Percentiles rank a stretch among this genome's conserved stretches.
Conservation (phyloP, 2,888 invertebrate species). For the Macrostomum cliftonense region DNA sequence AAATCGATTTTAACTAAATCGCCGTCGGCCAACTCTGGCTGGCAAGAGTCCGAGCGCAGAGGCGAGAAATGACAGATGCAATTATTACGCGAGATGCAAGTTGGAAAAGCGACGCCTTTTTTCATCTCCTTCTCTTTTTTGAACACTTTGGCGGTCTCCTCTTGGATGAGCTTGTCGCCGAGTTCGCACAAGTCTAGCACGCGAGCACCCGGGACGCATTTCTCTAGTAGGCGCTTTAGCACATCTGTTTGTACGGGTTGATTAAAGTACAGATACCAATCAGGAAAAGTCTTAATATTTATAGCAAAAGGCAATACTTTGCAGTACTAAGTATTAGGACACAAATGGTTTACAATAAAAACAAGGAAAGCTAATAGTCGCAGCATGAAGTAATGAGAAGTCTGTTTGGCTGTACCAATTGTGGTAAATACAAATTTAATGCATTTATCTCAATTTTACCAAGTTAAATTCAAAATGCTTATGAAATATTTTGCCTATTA, state of each 20-base stretch:
- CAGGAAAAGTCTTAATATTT: too few species aligned
- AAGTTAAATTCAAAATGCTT: not conserved
- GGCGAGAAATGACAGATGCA: slow-evolving; percentile 98
- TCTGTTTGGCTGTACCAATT: not conserved
- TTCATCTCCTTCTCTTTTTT: slow-evolving; percentile 94
- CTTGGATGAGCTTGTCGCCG: slow-evolving; percentile 65
- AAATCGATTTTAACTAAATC: slow-evolving; percentile 94
- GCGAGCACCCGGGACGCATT: slow-evolving; percentile 67
- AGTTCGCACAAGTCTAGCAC: slow-evolving; percentile 74
- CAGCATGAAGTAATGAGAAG: too few species aligned
- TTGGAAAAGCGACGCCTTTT: slow-evolving; percentile 93
- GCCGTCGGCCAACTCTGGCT: slow-evolving; percentile 52
- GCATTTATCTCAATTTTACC: not conserved
- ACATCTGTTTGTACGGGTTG: slow-evolving; percentile 47
- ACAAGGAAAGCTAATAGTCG: too few species aligned
- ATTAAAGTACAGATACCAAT: not conserved
- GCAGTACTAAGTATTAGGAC: too few species aligned
- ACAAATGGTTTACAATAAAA: too few species aligned
- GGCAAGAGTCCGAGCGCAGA: slow-evolving; percentile 60
- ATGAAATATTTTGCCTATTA: too few species aligned
- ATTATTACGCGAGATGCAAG: slow-evolving; percentile 92
- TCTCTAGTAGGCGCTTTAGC: slow-evolving; percentile 64
- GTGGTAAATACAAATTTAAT: not conserved
- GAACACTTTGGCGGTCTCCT: slow-evolving; percentile 84
- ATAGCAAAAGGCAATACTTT: too few species aligned